Base-by-base conservation (phyloP, 92 coral and sea anemone genomes). In the Bergia sp. region DNA sequence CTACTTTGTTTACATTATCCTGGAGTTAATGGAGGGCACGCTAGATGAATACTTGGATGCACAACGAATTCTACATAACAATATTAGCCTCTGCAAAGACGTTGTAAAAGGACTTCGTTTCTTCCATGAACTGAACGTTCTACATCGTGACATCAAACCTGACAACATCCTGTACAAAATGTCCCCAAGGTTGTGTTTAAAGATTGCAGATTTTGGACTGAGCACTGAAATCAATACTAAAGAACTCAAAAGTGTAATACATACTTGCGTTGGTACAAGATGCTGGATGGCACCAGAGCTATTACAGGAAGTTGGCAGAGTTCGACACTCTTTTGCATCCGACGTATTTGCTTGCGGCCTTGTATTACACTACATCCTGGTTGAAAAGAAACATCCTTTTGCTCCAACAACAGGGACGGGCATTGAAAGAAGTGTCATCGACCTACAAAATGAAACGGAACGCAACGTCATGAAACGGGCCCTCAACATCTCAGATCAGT, bases 141-240 rank as follows among this genome's bases (percentile, higher is more conserved):
- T 94, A 11, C 94, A 94, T 44, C 89, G 96, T 0, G 94, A 92
- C 67, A 86, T 94, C 55, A 94, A 94, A 71, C 92, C 96, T 7
- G 85, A 6, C 37, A 94, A 90, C 66, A 86, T 94, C 41, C 84
- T 92, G 2, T 93, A 90, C 77, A 93, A 93, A 42, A 47, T 0
- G 0, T 37, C 40, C 39, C 93, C 95, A 12, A 90, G 89, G 73
- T 75, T 79, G 8, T 87, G 93, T 61, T 82, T 92, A 75, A 92
- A 92, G 84, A 79, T 92, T 79, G 94, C 92, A 20, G 93, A 92
- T 80, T 93, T 93, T 85, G 93, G 95, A 20, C 89, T 92, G 43
- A 88, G 91, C 66, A 88, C 77, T 43, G 80, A 71, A 3, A 43
- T 66, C 29, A 69, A 69, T 69, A 65, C 67, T 5, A 36, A 38